Evolutionary conservation across 2,113 vertebrate species (phyloP).

Genomic region (Coptodon bakossiorum): DNA sequence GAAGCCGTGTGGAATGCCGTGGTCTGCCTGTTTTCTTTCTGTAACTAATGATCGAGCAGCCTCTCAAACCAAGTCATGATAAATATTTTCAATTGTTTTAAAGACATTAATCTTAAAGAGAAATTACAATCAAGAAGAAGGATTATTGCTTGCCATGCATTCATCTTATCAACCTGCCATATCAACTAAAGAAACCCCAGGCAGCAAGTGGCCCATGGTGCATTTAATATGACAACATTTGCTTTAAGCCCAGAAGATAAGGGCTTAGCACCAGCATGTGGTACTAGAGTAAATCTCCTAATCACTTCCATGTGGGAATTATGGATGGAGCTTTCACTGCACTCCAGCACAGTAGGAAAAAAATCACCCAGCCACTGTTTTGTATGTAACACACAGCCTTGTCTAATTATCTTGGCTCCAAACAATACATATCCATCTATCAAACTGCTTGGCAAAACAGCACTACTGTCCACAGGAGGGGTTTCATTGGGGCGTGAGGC

Average conservation of each 20-base stretch:
- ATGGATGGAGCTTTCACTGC: not conserved
- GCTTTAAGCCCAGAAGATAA: not conserved
- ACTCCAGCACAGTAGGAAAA: not conserved
- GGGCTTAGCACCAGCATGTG: conserved; percentile 3
- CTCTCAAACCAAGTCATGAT: not conserved
- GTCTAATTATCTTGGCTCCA: not conserved
- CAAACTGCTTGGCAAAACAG: not conserved
- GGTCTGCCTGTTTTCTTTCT: not conserved
- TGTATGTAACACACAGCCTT: not conserved
- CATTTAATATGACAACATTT: conserved; percentile 1
- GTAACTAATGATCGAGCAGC: not conserved
- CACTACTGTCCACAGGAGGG: not conserved
- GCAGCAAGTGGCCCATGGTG: not conserved
- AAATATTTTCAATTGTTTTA: not conserved
- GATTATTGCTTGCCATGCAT: not conserved
- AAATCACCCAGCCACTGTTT: not conserved
- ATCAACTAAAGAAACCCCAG: not conserved
- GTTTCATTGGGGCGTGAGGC: not conserved
- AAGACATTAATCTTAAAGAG: not conserved
- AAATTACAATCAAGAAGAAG: not conserved
- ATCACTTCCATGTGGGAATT: conserved; percentile 36
- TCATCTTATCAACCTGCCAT: not conserved
- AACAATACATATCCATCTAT: not conserved
- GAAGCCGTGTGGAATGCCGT: conserved; percentile 14
- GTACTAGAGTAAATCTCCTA: not conserved